Evolutionary conservation across 2,888 invertebrate genomes (phyloP).

Genomic region (Leptinotarsa rubiginosa): DNA sequence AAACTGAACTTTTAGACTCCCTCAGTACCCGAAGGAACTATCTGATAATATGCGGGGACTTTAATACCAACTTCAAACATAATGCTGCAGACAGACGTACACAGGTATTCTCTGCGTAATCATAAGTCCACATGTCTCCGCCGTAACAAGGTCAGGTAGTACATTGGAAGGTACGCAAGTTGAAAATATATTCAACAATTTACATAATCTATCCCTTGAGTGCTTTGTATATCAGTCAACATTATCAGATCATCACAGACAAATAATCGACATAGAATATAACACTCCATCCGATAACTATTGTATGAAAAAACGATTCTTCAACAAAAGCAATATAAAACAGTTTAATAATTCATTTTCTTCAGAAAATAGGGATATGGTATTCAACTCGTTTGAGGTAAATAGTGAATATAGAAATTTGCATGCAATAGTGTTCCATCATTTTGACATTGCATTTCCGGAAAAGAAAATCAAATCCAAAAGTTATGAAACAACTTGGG

Average conservation of each 20-base stretch:
- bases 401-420: no score
- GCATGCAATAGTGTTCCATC: neutral
- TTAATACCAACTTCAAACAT: neutral
- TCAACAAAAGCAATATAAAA: neutral
- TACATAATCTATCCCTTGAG: neutral
- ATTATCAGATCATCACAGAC: constrained; percentile 7
- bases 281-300: neutral
- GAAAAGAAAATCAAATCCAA: neutral
- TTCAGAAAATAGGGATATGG: no score
- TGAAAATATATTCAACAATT: constrained; percentile 6
- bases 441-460: constrained; percentile 4
- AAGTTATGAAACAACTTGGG: neutral
- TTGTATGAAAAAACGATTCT: neutral
- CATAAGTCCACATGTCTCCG: neutral
- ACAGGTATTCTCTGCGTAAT: neutral
- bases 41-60: neutral
- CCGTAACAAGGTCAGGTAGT: neutral
- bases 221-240: constrained; percentile 4
- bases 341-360: no score
- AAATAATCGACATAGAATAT: neutral
- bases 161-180: neutral
- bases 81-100: neutral
- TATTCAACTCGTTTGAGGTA: no score
- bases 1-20: neutral
- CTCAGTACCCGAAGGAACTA: neutral